Evolutionary conservation across 2,888 invertebrate genomes (phyloP).

Genomic region (Diarsia rubi): DNA sequence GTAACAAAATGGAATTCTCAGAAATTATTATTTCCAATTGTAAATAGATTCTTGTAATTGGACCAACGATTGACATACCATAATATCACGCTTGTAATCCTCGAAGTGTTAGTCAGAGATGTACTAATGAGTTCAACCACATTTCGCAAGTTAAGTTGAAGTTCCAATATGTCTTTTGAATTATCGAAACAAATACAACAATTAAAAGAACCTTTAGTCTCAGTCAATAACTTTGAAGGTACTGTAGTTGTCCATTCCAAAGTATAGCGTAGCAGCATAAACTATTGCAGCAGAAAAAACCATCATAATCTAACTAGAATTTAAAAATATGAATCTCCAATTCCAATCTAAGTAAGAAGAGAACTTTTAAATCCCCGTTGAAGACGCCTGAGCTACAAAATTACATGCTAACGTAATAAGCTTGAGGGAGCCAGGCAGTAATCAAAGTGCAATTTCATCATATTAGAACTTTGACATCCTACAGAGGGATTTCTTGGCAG

Average conservation of each 20-base stretch:
- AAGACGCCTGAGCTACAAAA: conserved; percentile 6
- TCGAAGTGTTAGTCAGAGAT: too few species aligned
- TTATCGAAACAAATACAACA: too few species aligned
- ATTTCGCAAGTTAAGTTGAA: too few species aligned
- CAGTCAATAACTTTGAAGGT: too few species aligned
- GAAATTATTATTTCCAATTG: neutral
- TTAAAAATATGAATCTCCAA: neutral
- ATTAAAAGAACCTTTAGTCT: too few species aligned
- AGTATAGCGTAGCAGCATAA: too few species aligned
- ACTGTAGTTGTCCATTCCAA: too few species aligned
- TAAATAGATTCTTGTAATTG: neutral
- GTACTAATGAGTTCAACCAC: too few species aligned
- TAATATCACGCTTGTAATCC: too few species aligned
- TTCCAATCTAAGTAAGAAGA: neutral
- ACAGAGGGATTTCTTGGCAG: conserved; percentile 7
- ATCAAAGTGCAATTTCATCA: conserved; percentile 67
- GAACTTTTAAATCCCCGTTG: neutral
- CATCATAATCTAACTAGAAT: neutral
- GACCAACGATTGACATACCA: too few species aligned
- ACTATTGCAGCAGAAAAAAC: neutral
- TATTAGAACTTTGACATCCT: conserved; percentile 43
- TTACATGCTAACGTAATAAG: conserved; percentile 25
- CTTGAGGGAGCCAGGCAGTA: conserved; percentile 22
- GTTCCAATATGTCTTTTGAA: too few species aligned
- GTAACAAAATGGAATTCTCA: neutral